These are phyloP conservation scores for Pitta sordida DNA, from an alignment of 2,113 vertebrate genomes.

Conservation along the genomic window DNA sequence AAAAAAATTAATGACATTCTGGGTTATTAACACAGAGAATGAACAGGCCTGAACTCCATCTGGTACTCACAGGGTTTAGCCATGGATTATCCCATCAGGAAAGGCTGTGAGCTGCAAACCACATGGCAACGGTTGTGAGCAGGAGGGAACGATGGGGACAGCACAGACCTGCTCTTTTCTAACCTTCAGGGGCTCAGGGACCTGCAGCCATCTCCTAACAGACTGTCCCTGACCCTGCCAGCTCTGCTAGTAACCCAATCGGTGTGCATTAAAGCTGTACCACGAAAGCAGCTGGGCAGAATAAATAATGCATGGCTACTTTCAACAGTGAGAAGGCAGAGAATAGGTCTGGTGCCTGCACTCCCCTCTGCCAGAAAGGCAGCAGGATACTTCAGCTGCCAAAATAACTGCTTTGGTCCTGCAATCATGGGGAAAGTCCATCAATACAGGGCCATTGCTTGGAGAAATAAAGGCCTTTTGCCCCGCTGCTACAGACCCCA, in stretches of 20 bases:
- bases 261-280: not conserved
- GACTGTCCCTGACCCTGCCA: not conserved
- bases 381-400: not conserved
- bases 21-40: conserved; percentile 4
- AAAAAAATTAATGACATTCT: conserved; percentile 41
- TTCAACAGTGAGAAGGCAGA: conserved; percentile 6
- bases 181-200: conserved; percentile 41
- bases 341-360: not conserved
- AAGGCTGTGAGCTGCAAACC: not conserved
- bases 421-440: not conserved
- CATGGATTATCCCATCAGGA: conserved; percentile 58
- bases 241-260: conserved; percentile 41
- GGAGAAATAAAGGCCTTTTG: not conserved
- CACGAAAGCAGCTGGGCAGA: conserved; percentile 35
- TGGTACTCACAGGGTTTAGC: conserved; percentile 38
- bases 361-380: not conserved
- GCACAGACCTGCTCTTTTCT: not conserved
- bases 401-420: not conserved
- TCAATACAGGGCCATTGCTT: not conserved
- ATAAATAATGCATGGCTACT: conserved; percentile 70
- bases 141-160: not conserved
- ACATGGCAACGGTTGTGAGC: conserved; percentile 18
- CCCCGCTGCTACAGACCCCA: not conserved
- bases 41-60: conserved; percentile 37
- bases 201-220: conserved; percentile 20